These are phyloP conservation scores for Glyptemys insculpta DNA, from an alignment of 2,797 vertebrate genomes.

Conservation along the genomic window DNA sequence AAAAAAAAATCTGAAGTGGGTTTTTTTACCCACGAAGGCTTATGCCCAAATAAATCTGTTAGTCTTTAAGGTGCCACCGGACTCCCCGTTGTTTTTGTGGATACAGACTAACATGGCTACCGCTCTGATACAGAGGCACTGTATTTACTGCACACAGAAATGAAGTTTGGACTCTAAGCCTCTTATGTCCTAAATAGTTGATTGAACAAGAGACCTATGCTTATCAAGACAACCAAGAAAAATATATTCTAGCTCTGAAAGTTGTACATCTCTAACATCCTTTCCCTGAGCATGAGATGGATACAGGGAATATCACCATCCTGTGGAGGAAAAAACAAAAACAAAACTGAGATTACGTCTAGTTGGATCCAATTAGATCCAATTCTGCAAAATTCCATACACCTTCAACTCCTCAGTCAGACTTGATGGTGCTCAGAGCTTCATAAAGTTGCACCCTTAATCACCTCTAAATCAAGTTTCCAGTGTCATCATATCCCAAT, in stretches of 20 bases:
- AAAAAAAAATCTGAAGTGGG: too few species aligned
- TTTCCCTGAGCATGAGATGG: not conserved
- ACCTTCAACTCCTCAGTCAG: not conserved
- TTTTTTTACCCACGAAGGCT: too few species aligned
- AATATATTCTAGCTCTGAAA: not conserved
- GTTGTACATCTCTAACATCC: not conserved
- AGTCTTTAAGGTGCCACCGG: too few species aligned
- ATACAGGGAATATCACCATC: not conserved
- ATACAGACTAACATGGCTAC: too few species aligned
- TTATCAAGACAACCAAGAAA: not conserved
- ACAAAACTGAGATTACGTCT: not conserved
- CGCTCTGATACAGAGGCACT: not conserved
- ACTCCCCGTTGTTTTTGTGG: too few species aligned
- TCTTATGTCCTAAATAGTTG: not conserved
- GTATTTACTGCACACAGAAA: not conserved
- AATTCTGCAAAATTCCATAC: not conserved
- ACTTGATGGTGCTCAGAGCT: not conserved
- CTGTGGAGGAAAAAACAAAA: not conserved
- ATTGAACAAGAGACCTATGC: not conserved
- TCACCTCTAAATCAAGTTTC: not conserved
- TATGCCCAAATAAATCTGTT: too few species aligned
- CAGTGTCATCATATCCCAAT: not conserved
- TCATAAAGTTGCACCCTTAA: not conserved
- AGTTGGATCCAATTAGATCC: not conserved
- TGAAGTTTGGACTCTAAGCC: not conserved